Base-by-base conservation (phyloP, 1,140 invertebrate species). In the Dinoponera quadriceps region DNA sequence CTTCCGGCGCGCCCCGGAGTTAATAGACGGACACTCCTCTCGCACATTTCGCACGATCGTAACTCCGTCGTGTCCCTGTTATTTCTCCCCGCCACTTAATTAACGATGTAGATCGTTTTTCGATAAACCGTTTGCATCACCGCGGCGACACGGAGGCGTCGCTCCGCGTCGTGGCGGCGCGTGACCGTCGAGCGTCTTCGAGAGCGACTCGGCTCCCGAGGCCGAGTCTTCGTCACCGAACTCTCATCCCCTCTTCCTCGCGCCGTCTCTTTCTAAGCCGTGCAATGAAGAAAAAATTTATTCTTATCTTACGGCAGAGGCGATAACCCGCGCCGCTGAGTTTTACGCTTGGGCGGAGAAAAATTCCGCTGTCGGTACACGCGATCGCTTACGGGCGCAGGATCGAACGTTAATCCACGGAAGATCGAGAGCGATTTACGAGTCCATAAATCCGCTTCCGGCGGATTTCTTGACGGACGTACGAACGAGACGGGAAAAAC, bases 351-450 rank as follows among this genome's bases (percentile, higher is more conserved):
- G 44, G 27, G 3, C 18, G 14, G 57, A 25, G 33, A 82, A 51
- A 82, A 74, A 73, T 73, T 82, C 49, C 27, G 57, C 38, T 22
- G 27, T 16, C 49, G 27, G 54, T 72, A 18, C 72, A 38, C 29
- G 16, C 33, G 38, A 60, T 83, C 82, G 54, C 74, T 86, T 44
- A 44, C 73, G 33, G 72, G 44, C 27, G 60, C 80, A 44, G 59
- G 81, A 86, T 86, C 85, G 86, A 86, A 78, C 85, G 69, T 86
- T 85, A 87, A 86, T 87, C 78, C 69, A 71, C 54, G 74, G 63
- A 75, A 63, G 81, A 84, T 87, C 86, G 82, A 65, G 74, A 69
- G 86, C 85, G 86, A 88, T 87, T 88, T 85, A 88, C 82, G 85
- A 84, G 82, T 82, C 74, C 71, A 73, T 88, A 84, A 88, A 88